Evolutionary conservation across 2,113 vertebrate genomes (phyloP).

Genomic region (Bos indicus): DNA sequence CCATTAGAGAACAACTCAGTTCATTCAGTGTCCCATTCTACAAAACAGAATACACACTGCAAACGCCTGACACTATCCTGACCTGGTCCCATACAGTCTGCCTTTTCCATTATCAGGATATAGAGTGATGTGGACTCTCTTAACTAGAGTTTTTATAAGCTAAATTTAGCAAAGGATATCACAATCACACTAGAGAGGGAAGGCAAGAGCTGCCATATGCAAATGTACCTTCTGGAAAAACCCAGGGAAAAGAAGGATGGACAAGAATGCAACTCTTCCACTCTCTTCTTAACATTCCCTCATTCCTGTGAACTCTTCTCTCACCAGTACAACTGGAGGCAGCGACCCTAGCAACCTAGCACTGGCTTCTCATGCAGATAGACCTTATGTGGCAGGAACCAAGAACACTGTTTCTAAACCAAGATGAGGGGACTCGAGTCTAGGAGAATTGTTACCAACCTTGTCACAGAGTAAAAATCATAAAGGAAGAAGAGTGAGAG

Average conservation of each 20-base stretch:
- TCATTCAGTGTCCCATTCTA: too few species aligned
- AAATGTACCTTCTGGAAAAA: neutral
- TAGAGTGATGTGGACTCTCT: too few species aligned
- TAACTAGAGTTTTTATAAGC: too few species aligned
- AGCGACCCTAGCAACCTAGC: accelerated
- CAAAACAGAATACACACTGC: too few species aligned
- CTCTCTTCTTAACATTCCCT: neutral
- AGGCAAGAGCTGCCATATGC: neutral
- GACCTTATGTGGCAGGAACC: accelerated
- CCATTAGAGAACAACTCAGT: too few species aligned
- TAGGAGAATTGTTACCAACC: neutral
- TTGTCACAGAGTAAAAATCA: neutral
- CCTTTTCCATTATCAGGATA: too few species aligned
- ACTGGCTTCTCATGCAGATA: neutral
- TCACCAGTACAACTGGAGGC: neutral
- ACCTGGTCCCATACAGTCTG: too few species aligned
- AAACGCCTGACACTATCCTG: too few species aligned
- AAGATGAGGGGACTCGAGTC: neutral
- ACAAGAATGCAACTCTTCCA: accelerated
- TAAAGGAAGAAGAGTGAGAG: neutral
- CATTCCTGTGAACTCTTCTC: neutral
- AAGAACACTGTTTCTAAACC: neutral
- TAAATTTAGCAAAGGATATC: neutral
- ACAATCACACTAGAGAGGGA: neutral
- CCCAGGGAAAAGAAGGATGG: neutral